A percentile compares a stretch with the other conserved stretches of the same genome.
Conservation (phyloP, 1,140 invertebrate genomes). For the Cydia strobilella region DNA sequence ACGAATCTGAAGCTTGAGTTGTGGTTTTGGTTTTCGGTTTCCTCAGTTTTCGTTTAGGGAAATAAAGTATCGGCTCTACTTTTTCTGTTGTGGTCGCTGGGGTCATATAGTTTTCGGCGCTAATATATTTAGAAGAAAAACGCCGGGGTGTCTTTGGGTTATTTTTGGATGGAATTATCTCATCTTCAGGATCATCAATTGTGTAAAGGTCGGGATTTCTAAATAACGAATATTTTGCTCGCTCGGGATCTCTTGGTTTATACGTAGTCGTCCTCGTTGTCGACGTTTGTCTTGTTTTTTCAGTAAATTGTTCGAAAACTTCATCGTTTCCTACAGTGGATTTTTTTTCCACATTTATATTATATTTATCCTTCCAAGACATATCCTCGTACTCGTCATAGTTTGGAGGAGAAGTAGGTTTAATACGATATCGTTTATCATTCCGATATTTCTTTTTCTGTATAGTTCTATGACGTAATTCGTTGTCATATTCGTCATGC, state of each 20-base stretch:
- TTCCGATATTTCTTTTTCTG: slow-evolving; percentile 6
- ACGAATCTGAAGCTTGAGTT: slow-evolving; percentile 39
- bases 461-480: slow-evolving; percentile 57
- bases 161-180: slow-evolving; percentile 38
- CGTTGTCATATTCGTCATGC: slow-evolving; percentile 65
- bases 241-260: slow-evolving; percentile 41
- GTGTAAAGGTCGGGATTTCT: slow-evolving; percentile 62
- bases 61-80: slow-evolving; percentile 65
- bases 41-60: slow-evolving; percentile 50
- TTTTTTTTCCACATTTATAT: slow-evolving; percentile 44
- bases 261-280: slow-evolving; percentile 37
- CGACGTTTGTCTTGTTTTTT: slow-evolving; percentile 37
- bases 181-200: slow-evolving; percentile 52
- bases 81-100: slow-evolving; percentile 36
- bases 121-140: slow-evolving; percentile 14
- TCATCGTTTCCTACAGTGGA: slow-evolving; percentile 20
- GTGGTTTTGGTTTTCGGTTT: neutral
- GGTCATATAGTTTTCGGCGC: neutral
- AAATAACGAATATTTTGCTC: slow-evolving; percentile 65
- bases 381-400: slow-evolving; percentile 62
- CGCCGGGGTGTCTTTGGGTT: neutral
- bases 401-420: slow-evolving; percentile 41
- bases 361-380: slow-evolving; percentile 57
- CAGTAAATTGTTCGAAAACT: neutral
- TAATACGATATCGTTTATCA: slow-evolving; percentile 36